These are phyloP conservation scores for Rallus limicola DNA, from an alignment of 2,113 vertebrate genomes.

Conservation along the genomic window DNA sequence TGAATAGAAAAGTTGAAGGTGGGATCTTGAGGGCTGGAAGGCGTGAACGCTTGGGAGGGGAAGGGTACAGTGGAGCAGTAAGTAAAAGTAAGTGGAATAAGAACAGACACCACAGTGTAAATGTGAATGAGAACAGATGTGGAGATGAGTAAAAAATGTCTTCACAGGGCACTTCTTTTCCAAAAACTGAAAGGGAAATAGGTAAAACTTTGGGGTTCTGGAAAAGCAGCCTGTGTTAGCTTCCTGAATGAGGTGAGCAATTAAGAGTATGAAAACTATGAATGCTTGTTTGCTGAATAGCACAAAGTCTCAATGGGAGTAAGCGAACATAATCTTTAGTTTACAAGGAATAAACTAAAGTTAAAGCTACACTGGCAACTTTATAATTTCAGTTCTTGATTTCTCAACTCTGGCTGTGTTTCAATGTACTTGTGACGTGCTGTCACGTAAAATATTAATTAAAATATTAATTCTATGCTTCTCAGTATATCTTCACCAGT, in stretches of 20 bases:
- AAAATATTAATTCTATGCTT: neutral
- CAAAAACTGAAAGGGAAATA: neutral
- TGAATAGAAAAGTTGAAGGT: neutral
- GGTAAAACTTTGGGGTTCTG: neutral
- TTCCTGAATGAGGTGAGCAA: neutral
- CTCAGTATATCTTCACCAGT: neutral
- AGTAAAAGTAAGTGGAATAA: neutral
- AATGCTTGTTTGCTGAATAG: neutral
- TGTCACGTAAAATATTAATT: neutral
- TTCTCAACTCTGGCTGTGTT: neutral
- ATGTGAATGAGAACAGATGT: neutral
- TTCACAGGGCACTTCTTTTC: neutral
- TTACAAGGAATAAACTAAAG: neutral
- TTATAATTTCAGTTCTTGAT: neutral
- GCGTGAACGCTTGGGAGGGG: neutral
- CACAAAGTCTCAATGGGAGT: neutral
- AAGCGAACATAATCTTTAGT: neutral
- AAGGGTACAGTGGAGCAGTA: neutral
- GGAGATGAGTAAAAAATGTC: neutral
- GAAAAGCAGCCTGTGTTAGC: neutral
- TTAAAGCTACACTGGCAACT: neutral
- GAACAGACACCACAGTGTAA: neutral
- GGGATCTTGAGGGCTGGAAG: neutral
- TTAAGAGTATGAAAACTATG: neutral
- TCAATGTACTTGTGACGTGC: neutral